phyloP scores from a whole-genome alignment of 2,113 vertebrate species.

The Andinoacara biseriatus region DNA sequence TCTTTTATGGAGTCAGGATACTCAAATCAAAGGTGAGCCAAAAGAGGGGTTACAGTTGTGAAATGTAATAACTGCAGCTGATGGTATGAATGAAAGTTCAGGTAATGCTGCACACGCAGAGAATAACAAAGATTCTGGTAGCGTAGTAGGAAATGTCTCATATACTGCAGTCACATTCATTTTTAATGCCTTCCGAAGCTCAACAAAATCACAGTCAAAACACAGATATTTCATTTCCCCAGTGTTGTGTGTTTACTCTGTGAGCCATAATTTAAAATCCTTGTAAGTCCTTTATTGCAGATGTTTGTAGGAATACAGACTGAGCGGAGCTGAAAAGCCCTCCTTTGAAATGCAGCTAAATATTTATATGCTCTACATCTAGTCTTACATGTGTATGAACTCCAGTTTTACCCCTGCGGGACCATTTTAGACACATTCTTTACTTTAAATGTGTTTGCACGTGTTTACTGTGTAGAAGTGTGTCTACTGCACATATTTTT shows the following conservation, averaged over 20 bases:
- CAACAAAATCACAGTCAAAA: conserved; percentile 33
- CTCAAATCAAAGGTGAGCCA: conserved; percentile 82
- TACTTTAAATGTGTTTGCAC: neutral
- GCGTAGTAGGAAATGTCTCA: neutral
- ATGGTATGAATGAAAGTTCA: neutral
- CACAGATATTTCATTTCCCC: conserved; percentile 33
- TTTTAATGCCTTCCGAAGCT: conserved; percentile 34
- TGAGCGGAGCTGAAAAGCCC: neutral
- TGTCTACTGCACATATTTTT: neutral
- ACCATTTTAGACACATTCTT: neutral
- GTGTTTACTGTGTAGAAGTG: neutral
- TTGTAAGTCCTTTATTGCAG: conserved; percentile 14
- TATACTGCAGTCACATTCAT: conserved; percentile 26
- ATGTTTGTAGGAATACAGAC: conserved; percentile 24
- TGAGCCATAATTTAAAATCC: conserved; percentile 48
- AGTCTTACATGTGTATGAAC: conserved; percentile 21
- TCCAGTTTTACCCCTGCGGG: neutral
- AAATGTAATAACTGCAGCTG: neutral
- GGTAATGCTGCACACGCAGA: neutral
- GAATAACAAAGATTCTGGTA: neutral
- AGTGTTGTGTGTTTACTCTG: conserved; percentile 25
- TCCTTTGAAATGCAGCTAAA: conserved; percentile 50
- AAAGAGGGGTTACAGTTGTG: neutral
- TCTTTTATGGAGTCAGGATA: conserved; percentile 94
- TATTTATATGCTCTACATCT: conserved; percentile 59